Conservation (phyloP, 2,888 invertebrate genomes). For the Eremobia ochroleuca region DNA sequence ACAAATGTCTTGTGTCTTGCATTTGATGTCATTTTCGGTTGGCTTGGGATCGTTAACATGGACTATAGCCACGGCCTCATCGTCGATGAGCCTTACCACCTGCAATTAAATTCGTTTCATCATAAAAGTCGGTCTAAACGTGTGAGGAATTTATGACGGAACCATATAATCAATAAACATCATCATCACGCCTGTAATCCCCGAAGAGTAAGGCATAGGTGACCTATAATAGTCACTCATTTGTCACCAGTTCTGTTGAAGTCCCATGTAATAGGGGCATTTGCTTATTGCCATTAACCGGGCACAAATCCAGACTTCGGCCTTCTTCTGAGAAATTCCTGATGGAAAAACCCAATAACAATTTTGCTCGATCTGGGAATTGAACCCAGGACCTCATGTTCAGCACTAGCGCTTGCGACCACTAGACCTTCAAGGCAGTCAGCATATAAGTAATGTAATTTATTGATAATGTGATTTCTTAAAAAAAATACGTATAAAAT, state of each 20-base stretch:
- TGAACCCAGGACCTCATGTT: neutral
- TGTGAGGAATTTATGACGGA: neutral
- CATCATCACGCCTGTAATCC: neutral
- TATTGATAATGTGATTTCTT: neutral
- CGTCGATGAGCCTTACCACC: slow-evolving; percentile 50
- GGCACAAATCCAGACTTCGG: too few species aligned
- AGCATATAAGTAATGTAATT: neutral
- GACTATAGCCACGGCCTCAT: slow-evolving; percentile 53
- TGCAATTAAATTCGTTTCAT: slow-evolving; percentile 21
- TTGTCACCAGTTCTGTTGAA: neutral
- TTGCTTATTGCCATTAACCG: neutral
- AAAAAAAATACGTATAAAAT: neutral
- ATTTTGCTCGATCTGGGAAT: too few species aligned
- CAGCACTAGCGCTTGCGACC: neutral
- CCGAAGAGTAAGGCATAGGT: neutral
- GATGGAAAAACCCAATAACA: neutral
- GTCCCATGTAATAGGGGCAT: neutral
- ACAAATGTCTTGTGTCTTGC: slow-evolving; percentile 38
- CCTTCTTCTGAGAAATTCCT: neutral
- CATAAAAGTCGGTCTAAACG: neutral
- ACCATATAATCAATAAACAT: neutral
- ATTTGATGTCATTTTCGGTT: slow-evolving; percentile 57
- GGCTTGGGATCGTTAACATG: slow-evolving; percentile 64
- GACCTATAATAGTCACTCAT: neutral
- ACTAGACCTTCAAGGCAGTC: neutral